Evolutionary conservation across 2,797 vertebrate species (phyloP), one percentile per base, ranked within the genome.

Genomic region (Perodicticus potto): DNA sequence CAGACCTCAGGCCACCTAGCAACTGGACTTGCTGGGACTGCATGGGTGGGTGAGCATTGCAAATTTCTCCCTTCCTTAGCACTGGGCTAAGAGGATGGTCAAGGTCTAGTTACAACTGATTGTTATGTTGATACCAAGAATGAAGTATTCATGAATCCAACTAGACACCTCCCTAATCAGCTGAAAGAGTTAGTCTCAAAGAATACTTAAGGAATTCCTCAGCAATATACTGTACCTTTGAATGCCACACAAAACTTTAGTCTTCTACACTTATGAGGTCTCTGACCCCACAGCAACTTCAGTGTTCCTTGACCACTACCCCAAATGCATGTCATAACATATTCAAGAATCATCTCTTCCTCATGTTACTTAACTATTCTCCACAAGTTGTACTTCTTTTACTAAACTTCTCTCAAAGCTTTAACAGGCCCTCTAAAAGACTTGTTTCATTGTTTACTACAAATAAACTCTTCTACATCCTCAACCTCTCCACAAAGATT

Each of bases 321-420:
- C 34, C 25, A 85, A 82, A 89, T 29, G 73, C 12, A 72, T 49
- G 7, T 61, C 53, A 49, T 29, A 37, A 49, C 7, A 49, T 17
- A 73, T 37, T 82, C 25, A 77, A 73, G 37, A 20, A 69, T 55
- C n/a, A 70, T 82, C 20, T 82, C 45, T 53, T 88, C 20, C 27
- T 93, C n/a, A 17, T 85, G 25, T 89, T 74, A 12, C 40, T 81
- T 59, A 81, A n/a, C 17, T 43, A 34, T 32, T 32, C 12, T 81
- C 40, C 40, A 37, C 14, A n/a, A 61, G 12, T 65, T 57, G 89
- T 89, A 17, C 73, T 85, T 85, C 27, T 82, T 72, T 93, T 92
- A 73, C 16, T 90, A 53, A 93, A 92, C 34, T 96, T 90, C 7
- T 34, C 85, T 32, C 80, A 96, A 37, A 89, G 70, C 34, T 70